Conservation (phyloP, 1,140 invertebrate genomes). For the Lordiphosa stackelbergi region DNA sequence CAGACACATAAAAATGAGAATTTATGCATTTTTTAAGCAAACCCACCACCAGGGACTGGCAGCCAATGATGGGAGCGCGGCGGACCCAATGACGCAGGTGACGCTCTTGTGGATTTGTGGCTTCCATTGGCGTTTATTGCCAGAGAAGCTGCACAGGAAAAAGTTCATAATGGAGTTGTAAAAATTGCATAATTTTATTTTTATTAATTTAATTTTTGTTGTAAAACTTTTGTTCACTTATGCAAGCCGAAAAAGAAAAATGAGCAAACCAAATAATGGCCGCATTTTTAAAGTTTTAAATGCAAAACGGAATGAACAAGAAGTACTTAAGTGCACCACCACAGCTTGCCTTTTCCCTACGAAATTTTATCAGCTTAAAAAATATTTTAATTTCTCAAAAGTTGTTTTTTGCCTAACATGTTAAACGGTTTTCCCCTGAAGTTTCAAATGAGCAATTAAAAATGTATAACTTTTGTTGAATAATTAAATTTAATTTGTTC, state of each 20-base stretch:
- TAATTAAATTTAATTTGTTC: constrained; percentile 56
- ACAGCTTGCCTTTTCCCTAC: too few relatives aligned
- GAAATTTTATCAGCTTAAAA: not conserved
- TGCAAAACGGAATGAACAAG: constrained; percentile 22
- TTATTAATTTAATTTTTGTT: constrained; percentile 40
- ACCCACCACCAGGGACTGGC: constrained; percentile 26
- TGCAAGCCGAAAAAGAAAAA: constrained; percentile 16
- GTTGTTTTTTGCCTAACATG: not conserved
- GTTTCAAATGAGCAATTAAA: constrained; percentile 60
- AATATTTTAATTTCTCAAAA: not conserved
- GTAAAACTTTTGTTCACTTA: constrained; percentile 37
- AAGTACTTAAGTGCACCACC: constrained; percentile 27
- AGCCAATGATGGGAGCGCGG: not conserved
- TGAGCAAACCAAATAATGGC: constrained; percentile 10
- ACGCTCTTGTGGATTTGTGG: constrained; percentile 66
- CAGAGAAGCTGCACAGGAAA: constrained; percentile 20
- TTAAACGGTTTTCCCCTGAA: constrained; percentile 12
- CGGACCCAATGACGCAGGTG: constrained; percentile 58
- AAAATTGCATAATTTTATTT: constrained; percentile 69
- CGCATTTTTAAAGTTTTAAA: constrained; percentile 44
- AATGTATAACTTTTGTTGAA: constrained; percentile 41
- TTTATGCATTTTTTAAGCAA: constrained; percentile 60
- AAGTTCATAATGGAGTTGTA: constrained; percentile 68
- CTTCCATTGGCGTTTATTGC: constrained; percentile 47
- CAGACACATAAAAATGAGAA: constrained; percentile 73